These are phyloP conservation scores for Galerucella nymphaeae DNA, from an alignment of 2,888 invertebrate genomes.

Conservation along the genomic window DNA sequence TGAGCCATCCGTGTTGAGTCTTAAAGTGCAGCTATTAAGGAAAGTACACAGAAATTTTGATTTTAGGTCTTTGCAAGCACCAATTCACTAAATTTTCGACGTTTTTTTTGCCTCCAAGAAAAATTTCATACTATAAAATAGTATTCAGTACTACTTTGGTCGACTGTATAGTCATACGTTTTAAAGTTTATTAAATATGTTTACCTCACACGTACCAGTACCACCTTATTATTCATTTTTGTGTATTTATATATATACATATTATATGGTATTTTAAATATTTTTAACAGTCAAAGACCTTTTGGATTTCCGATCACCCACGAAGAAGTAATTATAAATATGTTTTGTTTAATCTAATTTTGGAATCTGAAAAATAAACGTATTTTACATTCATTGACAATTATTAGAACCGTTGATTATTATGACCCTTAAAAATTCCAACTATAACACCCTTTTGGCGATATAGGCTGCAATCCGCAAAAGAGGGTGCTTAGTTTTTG, in stretches of 20 bases:
- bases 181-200: constrained; percentile 54
- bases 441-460: constrained; percentile 34
- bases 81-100: too few relatives aligned
- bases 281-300: constrained; percentile 51
- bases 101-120: too few relatives aligned
- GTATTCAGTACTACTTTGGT: constrained; percentile 33
- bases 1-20: too few relatives aligned
- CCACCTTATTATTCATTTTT: constrained; percentile 58
- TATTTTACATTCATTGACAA: background rate
- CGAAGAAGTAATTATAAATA: constrained; percentile 42
- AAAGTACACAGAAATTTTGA: too few relatives aligned
- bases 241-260: constrained; percentile 48
- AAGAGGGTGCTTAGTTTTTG: constrained; percentile 5
- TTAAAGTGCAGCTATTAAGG: too few relatives aligned
- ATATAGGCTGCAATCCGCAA: constrained; percentile 37
- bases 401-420: constrained; percentile 16
- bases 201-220: constrained; percentile 57
- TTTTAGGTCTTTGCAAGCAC: too few relatives aligned
- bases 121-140: too few relatives aligned
- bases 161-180: constrained; percentile 40
- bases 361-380: background rate
- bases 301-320: constrained; percentile 51
- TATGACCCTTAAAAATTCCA: constrained; percentile 37
- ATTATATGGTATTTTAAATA: constrained; percentile 55
- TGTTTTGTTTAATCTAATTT: background rate